phyloP scores from a whole-genome alignment of 1,140 invertebrate species.

The Euwallacea fornicatus region DNA sequence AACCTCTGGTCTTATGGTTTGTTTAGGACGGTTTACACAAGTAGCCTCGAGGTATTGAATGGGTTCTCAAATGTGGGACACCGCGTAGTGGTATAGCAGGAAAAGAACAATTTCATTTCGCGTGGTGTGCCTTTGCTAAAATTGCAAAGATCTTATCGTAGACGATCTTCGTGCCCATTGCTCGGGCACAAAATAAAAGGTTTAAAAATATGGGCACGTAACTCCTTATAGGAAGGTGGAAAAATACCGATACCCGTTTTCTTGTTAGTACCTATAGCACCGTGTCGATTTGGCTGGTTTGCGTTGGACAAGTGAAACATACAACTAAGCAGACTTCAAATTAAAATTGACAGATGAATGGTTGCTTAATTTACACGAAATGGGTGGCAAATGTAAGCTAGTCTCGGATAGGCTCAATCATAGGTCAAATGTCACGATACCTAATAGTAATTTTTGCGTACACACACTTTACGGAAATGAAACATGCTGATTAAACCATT shows the following conservation, averaged over 20 bases:
- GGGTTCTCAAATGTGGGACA: conserved; percentile 20
- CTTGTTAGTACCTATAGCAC: conserved; percentile 12
- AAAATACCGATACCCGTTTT: conserved; percentile 26
- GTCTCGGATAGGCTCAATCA: too few species aligned
- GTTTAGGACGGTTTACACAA: not conserved
- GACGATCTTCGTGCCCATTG: conserved; percentile 32
- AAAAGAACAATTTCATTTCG: conserved; percentile 31
- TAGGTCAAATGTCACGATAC: too few species aligned
- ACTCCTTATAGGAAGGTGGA: conserved; percentile 23
- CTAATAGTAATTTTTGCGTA: too few species aligned
- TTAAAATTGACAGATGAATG: conserved; percentile 6
- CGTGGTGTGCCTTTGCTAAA: conserved; percentile 29
- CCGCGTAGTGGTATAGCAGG: conserved; percentile 9
- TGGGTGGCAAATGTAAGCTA: not conserved
- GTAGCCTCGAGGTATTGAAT: conserved; percentile 16
- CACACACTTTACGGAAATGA: too few species aligned
- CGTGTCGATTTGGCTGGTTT: not conserved
- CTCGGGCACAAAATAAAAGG: conserved; percentile 26
- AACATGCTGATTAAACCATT: not conserved
- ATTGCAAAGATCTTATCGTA: conserved; percentile 30
- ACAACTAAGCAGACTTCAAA: not conserved
- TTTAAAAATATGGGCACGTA: conserved; percentile 28
- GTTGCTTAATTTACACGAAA: conserved; percentile 4
- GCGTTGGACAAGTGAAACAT: not conserved
- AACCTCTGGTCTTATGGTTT: conserved; percentile 8